These are phyloP conservation scores for Epicampocera succincta DNA, from an alignment of 2,888 invertebrate species.

Conservation along the genomic window DNA sequence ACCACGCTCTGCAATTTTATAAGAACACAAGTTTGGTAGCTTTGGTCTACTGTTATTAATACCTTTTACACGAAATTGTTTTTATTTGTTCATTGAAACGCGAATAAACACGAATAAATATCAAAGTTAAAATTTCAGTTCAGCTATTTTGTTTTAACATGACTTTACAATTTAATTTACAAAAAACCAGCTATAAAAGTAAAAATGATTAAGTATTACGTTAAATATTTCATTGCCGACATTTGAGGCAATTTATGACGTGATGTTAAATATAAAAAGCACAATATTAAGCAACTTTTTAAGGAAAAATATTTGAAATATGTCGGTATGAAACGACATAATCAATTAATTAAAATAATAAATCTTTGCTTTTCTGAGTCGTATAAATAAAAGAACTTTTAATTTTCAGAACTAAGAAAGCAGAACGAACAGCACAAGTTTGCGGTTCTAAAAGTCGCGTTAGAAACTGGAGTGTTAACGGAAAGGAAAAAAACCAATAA, in stretches of 20 bases:
- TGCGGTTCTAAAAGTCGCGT: conserved; percentile 2
- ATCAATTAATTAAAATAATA: conserved; percentile 62
- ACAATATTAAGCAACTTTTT: conserved; percentile 18
- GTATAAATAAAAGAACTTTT: conserved; percentile 15
- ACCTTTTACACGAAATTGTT: background rate
- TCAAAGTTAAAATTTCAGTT: background rate
- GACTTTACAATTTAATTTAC: conserved; percentile 17
- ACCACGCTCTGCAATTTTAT: too few relatives aligned
- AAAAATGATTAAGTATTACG: conserved; percentile 53
- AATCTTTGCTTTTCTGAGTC: conserved; percentile 37
- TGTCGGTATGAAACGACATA: conserved; percentile 51
- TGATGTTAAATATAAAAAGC: conserved; percentile 21
- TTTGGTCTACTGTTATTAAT: background rate
- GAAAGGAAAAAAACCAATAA: background rate
- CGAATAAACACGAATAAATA: background rate
- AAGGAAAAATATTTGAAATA: conserved; percentile 38
- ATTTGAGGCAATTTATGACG: conserved; percentile 55
- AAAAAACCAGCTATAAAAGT: conserved; percentile 14
- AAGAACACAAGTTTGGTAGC: too few relatives aligned
- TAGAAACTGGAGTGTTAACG: conserved; percentile 12
- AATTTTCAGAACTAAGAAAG: background rate
- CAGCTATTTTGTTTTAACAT: background rate
- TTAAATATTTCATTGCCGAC: conserved; percentile 48
- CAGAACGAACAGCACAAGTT: background rate
- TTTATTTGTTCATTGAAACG: background rate